These are phyloP conservation scores for Copidosoma floridanum DNA, from an alignment of 1,140 invertebrate species.

Conservation along the genomic window DNA sequence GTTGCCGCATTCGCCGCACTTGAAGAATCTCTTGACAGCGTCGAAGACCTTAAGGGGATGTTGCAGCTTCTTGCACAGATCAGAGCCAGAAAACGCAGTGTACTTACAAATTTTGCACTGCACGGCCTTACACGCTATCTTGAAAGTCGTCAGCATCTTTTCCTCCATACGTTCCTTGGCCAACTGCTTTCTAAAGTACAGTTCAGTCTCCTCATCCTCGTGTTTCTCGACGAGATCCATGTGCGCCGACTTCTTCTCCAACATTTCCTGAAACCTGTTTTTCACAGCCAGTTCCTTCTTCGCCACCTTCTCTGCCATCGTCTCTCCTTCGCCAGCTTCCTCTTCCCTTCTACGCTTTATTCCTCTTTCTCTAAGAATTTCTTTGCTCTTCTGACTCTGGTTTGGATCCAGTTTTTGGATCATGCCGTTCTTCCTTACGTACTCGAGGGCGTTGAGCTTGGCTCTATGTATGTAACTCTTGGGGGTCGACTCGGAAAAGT, in stretches of 20 bases:
- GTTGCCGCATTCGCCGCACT: conserved; percentile 82
- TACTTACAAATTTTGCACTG: conserved; percentile 88
- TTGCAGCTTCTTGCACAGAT: conserved; percentile 77
- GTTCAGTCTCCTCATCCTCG: conserved; percentile 74
- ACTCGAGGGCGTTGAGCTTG: conserved; percentile 69
- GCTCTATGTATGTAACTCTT: conserved; percentile 59
- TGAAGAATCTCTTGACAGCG: conserved; percentile 86
- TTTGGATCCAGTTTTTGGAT: conserved; percentile 70
- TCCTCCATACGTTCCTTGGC: conserved; percentile 89
- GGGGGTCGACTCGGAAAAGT: conserved; percentile 63
- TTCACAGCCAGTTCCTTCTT: conserved; percentile 56
- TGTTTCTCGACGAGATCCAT: conserved; percentile 70
- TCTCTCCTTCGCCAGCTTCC: conserved; percentile 47
- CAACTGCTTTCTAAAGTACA: conserved; percentile 86
- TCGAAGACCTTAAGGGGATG: conserved; percentile 77
- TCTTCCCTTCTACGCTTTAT: conserved; percentile 54
- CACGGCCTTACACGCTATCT: conserved; percentile 84
- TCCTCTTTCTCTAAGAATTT: conserved; percentile 58
- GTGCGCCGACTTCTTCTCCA: conserved; percentile 78
- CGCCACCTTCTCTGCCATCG: conserved; percentile 48
- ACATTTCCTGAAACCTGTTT: conserved; percentile 74
- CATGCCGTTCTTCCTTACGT: conserved; percentile 65
- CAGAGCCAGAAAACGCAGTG: conserved; percentile 78
- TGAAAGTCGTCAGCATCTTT: conserved; percentile 84
- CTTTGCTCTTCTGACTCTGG: conserved; percentile 57